phyloP scores from a whole-genome alignment of 2,888 invertebrate genomes.

The Cheilosia soror region DNA sequence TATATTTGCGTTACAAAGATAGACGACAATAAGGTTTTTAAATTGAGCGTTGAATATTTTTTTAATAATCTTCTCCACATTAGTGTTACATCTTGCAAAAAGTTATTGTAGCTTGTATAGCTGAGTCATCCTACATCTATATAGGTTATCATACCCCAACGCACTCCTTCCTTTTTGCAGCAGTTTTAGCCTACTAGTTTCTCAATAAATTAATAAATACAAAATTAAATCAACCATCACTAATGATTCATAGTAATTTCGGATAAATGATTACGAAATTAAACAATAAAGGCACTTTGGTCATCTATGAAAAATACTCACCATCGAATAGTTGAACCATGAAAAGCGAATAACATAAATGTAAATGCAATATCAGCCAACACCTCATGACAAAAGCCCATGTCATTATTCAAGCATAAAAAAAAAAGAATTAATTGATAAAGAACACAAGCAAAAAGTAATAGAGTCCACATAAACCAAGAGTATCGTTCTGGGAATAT shows the following conservation, averaged over 20 bases:
- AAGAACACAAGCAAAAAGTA: constrained; percentile 20
- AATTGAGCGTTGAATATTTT: too few relatives aligned
- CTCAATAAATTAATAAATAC: not conserved
- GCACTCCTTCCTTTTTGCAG: not conserved
- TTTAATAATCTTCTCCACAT: too few relatives aligned
- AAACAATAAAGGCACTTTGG: constrained; percentile 27
- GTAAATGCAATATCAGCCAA: constrained; percentile 29
- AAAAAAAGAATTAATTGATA: constrained; percentile 31
- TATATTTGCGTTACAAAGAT: too few relatives aligned
- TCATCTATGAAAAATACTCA: constrained; percentile 10
- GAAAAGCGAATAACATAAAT: constrained; percentile 26
- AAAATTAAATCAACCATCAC: not conserved
- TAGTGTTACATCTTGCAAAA: too few relatives aligned
- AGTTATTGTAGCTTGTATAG: too few relatives aligned
- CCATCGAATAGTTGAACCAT: not conserved
- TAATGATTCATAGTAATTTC: constrained; percentile 56
- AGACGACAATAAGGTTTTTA: too few relatives aligned
- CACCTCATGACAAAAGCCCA: not conserved
- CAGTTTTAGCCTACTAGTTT: not conserved
- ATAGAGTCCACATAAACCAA: constrained; percentile 2
- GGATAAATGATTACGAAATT: constrained; percentile 42
- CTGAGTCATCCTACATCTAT: too few relatives aligned
- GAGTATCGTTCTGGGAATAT: constrained; percentile 2
- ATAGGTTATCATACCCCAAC: too few relatives aligned
- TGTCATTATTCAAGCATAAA: constrained; percentile 36